Percentiles rank a stretch among this genome's conserved stretches.
Conservation (phyloP, 2,888 invertebrate species). For the Parelbella ahira region DNA sequence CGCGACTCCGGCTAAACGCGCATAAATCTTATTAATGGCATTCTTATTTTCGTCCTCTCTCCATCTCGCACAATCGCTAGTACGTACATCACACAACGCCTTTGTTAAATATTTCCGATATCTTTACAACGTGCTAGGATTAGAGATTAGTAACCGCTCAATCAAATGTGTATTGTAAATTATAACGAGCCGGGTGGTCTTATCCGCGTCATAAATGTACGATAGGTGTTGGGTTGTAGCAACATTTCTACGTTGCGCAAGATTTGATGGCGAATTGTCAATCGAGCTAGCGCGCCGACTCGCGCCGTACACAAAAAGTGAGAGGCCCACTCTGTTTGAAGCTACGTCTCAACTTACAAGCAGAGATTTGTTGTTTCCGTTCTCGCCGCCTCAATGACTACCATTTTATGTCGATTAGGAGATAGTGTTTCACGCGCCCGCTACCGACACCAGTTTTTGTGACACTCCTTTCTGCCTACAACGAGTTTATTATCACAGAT, state of each 20-base stretch:
- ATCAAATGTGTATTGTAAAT: slow-evolving; percentile 66
- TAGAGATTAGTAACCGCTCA: slow-evolving; percentile 53
- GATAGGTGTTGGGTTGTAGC: slow-evolving; percentile 54
- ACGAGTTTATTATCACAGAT: slow-evolving; percentile 71
- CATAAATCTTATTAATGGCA: slow-evolving; percentile 76
- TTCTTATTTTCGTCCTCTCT: slow-evolving; percentile 69
- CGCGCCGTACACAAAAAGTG: slow-evolving; percentile 59
- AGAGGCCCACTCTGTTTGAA: slow-evolving; percentile 55
- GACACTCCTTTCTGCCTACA: slow-evolving; percentile 69
- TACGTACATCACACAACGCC: slow-evolving; percentile 42
- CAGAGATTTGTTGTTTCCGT: slow-evolving; percentile 76
- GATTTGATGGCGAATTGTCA: slow-evolving; percentile 61
- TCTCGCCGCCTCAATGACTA: slow-evolving; percentile 76
- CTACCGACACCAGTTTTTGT: slow-evolving; percentile 77
- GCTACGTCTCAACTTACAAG: slow-evolving; percentile 61
- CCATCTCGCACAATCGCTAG: slow-evolving; percentile 66
- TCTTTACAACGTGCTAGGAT: slow-evolving; percentile 30
- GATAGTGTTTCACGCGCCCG: slow-evolving; percentile 77
- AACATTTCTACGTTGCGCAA: slow-evolving; percentile 58
- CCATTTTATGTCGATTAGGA: slow-evolving; percentile 78
- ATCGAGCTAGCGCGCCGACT: slow-evolving; percentile 36
- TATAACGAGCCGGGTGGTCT: slow-evolving; percentile 66
- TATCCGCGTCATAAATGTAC: slow-evolving; percentile 45
- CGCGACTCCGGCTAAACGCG: slow-evolving; percentile 63
- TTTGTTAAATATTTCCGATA: slow-evolving; percentile 43